These are phyloP conservation scores for Myotis yumanensis DNA, from an alignment of 2,113 vertebrate species.

Conservation along the genomic window DNA sequence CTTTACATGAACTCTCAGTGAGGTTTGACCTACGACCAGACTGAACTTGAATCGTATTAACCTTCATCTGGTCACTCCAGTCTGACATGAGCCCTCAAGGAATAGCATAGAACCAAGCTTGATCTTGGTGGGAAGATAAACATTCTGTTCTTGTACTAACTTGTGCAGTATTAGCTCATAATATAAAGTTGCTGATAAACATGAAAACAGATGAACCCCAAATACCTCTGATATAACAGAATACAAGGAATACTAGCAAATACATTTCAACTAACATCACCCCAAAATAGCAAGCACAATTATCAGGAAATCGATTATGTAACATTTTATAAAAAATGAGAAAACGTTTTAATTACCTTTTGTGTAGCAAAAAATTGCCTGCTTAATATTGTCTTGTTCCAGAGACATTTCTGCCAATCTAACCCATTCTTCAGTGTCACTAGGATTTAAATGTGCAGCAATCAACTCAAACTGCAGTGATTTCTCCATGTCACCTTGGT, in stretches of 20 bases:
- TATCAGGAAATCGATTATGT: background rate
- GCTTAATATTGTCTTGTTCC: conserved; percentile 97
- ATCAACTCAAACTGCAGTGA: conserved; percentile 97
- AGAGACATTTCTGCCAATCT: conserved; percentile 97
- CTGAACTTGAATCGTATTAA: background rate
- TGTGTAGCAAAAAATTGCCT: conserved; percentile 96
- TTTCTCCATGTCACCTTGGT: conserved; percentile 95
- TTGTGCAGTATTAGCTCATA: background rate
- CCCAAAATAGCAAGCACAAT: background rate
- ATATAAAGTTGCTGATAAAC: background rate
- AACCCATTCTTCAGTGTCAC: conserved; percentile 97
- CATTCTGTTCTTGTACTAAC: background rate
- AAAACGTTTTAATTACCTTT: conserved; percentile 88
- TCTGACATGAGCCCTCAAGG: background rate
- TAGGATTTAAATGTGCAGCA: conserved; percentile 97
- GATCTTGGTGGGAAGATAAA: background rate
- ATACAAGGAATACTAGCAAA: background rate
- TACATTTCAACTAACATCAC: background rate
- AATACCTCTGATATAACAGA: background rate
- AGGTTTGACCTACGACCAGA: background rate
- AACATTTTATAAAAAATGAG: background rate
- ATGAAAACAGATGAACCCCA: background rate
- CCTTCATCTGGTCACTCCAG: background rate
- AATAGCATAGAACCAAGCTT: background rate
- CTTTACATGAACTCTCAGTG: background rate